Conservation (phyloP, 2,888 invertebrate species). For the Microchrysa polita region DNA sequence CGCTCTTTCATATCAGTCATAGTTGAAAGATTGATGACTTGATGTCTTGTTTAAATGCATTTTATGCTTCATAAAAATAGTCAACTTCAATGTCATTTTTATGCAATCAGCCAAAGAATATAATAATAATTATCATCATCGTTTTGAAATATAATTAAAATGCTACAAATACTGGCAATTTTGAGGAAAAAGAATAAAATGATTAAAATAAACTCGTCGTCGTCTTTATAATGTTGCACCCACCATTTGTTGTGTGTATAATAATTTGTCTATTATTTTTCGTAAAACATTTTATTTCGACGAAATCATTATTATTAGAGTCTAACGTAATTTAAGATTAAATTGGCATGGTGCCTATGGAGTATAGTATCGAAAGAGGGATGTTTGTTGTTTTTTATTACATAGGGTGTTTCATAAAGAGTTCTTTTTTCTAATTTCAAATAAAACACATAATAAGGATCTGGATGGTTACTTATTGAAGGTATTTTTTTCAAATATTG, state of each 20-base stretch:
- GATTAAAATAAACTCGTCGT: too few species aligned
- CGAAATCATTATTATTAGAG: background rate
- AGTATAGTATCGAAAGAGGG: too few species aligned
- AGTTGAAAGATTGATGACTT: constrained; percentile 5
- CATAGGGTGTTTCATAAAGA: background rate
- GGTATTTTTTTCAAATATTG: too few species aligned
- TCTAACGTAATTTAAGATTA: background rate
- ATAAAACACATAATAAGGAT: too few species aligned
- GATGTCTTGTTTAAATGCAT: constrained; percentile 2
- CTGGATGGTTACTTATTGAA: too few species aligned
- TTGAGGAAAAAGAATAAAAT: too few species aligned
- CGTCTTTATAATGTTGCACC: background rate
- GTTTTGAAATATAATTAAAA: too few species aligned
- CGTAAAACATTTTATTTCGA: background rate
- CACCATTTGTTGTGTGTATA: background rate
- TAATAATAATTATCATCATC: too few species aligned
- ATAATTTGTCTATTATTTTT: background rate
- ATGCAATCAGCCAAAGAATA: background rate
- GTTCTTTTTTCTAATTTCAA: too few species aligned
- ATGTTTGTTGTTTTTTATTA: background rate
- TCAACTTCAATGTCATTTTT: constrained; percentile 5
- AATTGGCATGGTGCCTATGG: background rate
- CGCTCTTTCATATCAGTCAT: background rate
- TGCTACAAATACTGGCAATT: too few species aligned
- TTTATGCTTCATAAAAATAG: constrained; percentile 2